phyloP scores from a whole-genome alignment of 2,797 vertebrate species.

The Dryobates pubescens region DNA sequence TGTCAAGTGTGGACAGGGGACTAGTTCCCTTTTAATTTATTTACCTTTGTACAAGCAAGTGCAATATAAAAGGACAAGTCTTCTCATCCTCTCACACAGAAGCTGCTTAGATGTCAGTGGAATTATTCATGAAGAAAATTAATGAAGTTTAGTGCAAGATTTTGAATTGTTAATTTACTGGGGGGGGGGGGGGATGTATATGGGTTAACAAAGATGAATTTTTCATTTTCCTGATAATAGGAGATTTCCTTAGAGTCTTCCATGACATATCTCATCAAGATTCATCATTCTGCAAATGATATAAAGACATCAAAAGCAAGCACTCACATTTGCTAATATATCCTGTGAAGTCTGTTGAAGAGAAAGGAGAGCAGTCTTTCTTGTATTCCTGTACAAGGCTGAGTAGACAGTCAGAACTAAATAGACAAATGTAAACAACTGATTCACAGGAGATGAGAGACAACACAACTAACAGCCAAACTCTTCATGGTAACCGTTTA shows the following conservation, averaged over 20 bases:
- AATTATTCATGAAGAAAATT: constrained; percentile 68
- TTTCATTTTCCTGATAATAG: constrained; percentile 50
- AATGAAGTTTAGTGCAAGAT: constrained; percentile 57
- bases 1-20: not conserved
- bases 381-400: not conserved
- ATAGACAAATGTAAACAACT: not conserved
- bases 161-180: constrained; percentile 57
- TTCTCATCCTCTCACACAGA: constrained; percentile 4
- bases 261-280: constrained; percentile 35
- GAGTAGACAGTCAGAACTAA: not conserved
- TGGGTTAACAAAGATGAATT: constrained; percentile 41
- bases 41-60: not conserved
- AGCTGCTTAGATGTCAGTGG: constrained; percentile 25
- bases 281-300: not conserved
- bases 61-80: not conserved
- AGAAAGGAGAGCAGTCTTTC: not conserved
- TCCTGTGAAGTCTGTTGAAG: not conserved
- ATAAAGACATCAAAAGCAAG: constrained; percentile 36
- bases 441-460: not conserved
- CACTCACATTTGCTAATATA: constrained; percentile 19
- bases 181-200: not conserved
- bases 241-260: constrained; percentile 53
- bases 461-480: not conserved
- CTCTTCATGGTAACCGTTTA: not conserved
- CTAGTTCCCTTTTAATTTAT: not conserved